phyloP scores from a whole-genome alignment of 2,113 vertebrate species.

The Pterocles orientalis region DNA sequence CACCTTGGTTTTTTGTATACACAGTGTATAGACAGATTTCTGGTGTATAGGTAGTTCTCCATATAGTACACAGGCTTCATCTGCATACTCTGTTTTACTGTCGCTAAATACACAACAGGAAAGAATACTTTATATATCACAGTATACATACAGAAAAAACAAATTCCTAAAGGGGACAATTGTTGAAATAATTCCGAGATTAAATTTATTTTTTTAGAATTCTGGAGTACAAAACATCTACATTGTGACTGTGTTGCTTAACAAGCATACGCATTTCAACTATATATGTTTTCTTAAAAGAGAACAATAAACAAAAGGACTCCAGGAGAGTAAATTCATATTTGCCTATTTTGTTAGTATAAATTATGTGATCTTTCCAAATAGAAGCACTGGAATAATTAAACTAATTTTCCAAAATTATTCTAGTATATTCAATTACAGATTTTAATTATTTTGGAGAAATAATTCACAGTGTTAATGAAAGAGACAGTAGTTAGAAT shows the following conservation, averaged over 20 bases:
- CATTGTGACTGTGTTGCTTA: background rate
- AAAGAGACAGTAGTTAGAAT: constrained; percentile 78
- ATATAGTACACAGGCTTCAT: background rate
- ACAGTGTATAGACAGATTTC: background rate
- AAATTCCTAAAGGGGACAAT: background rate
- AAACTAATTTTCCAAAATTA: constrained; percentile 79
- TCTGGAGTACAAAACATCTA: background rate
- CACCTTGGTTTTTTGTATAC: background rate
- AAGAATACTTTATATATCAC: background rate
- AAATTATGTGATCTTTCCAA: constrained; percentile 74
- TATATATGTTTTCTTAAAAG: background rate
- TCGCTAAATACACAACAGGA: background rate
- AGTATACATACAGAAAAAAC: background rate
- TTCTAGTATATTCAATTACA: constrained; percentile 82
- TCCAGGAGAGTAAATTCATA: background rate
- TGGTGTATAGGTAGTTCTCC: background rate
- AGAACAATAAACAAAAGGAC: constrained; percentile 6
- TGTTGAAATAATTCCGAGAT: background rate
- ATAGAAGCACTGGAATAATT: constrained; percentile 76
- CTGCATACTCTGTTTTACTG: background rate
- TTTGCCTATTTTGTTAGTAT: constrained; percentile 67
- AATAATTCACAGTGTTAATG: constrained; percentile 77
- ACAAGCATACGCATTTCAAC: background rate
- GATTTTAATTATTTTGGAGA: constrained; percentile 81
- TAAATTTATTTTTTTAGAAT: background rate